Base-by-base conservation (phyloP, 23 tunicate species). In the Aplidium turbinatum region DNA sequence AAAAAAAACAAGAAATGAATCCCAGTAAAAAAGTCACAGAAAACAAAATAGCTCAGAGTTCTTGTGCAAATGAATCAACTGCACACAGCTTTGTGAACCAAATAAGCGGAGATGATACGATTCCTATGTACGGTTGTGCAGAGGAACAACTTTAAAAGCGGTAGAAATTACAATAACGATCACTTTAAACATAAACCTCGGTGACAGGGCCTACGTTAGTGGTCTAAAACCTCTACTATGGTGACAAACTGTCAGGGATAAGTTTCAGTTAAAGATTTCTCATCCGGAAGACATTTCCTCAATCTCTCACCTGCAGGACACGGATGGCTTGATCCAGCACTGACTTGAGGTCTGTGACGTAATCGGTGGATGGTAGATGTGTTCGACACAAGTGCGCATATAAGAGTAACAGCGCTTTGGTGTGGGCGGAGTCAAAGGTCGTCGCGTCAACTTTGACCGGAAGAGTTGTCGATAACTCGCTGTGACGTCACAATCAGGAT, bases 261-360 rank as follows among this genome's bases (percentile, higher is more conserved):
- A n/a, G n/a, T n/a, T n/a, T n/a, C n/a, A n/a, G n/a, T n/a, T n/a
- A n/a, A n/a, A n/a, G n/a, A n/a, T n/a, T n/a, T n/a, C n/a, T n/a
- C n/a, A n/a, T n/a, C n/a, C n/a, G n/a, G n/a, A n/a, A n/a, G n/a
- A 42, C 50, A 42, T 9, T 42, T 42, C 16, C 13, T 42, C 34
- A 31, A 33, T 54, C 29, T 4, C 46, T 7, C 1, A 91, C 99
- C 89, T 94, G 99, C 67, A 94, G 50, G 1, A 94, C 85, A 35
- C 99, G 81, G 39, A 87, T 82, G 21, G 99, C 88, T 45, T 94
- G 93, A 48, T 94, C 99, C 56, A 94, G 81, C 31, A 94, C 99
- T 35, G 99, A 78, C 38, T 94, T 94, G 26, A 87, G 57, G 57
- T 94, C 99, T 3, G 94, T 82, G 72, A 77, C 78, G 58, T 94